Evolutionary conservation across 2,888 invertebrate species (phyloP).

Genomic region (Apamea crenata): DNA sequence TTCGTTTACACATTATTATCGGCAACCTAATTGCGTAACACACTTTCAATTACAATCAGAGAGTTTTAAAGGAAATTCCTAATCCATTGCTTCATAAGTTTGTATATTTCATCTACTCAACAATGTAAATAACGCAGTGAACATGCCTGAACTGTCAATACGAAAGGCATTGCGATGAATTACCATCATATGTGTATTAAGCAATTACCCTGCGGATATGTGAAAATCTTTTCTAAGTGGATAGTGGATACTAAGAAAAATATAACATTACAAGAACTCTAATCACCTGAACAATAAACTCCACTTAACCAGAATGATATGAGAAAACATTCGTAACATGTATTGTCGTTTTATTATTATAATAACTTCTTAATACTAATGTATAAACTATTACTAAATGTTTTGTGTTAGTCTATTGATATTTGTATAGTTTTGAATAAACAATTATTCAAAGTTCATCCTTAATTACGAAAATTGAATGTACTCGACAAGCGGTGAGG

Average conservation of each 20-base stretch:
- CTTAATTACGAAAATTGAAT: conserved; percentile 65
- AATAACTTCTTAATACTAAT: conserved; percentile 80
- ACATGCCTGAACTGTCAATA: not conserved
- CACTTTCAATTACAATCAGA: not conserved
- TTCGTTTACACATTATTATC: not conserved
- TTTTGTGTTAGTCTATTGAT: conserved; percentile 66
- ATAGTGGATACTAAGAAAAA: conserved; percentile 2
- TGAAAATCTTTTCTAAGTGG: not conserved
- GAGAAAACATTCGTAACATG: conserved; percentile 83
- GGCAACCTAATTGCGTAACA: not conserved
- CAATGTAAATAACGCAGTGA: not conserved
- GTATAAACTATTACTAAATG: conserved; percentile 74
- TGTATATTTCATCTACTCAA: not conserved
- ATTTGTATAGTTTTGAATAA: conserved; percentile 60
- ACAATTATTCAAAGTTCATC: conserved; percentile 61
- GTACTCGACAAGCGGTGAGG: conserved; percentile 62
- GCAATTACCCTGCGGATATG: not conserved
- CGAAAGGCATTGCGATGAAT: too few species aligned
- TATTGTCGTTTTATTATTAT: conserved; percentile 87
- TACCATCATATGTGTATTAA: not conserved
- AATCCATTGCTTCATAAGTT: not conserved
- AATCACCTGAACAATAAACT: conserved; percentile 41
- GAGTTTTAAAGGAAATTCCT: not conserved
- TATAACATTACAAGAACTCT: conserved; percentile 39
- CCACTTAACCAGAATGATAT: conserved; percentile 79